Base-by-base conservation (phyloP, 2,888 invertebrate species). In the Tuberolachnus salignus region DNA sequence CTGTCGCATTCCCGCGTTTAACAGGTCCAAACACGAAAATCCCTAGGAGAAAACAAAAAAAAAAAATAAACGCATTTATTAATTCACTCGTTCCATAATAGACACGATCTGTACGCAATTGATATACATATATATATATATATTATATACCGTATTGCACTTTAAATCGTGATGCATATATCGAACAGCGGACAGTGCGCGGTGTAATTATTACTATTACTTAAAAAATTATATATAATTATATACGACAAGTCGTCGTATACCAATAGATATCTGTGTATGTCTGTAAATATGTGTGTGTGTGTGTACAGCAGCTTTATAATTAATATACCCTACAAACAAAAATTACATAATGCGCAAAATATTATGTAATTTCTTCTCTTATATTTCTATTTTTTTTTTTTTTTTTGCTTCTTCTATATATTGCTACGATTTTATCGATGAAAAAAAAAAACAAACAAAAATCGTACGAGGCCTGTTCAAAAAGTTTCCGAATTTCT, bases 21-120 rank as follows among this genome's bases (percentile, higher is more conserved):
- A 87, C 66, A 95, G 88, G 85, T 95, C 95, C 80, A 93, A 91
- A 85, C 95, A 95, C 16, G 94, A 95, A 84, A 91, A 94, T 8
- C 94, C 95, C 93, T 94, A 87, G 80, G 89, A 88, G 84, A 82
- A 81, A 82, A 34, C 6, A 34, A 80, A 73, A 82, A 53, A 64
- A 11, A 59, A 4, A 34, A 6, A 61, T 19, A n/a, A n/a, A n/a
- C n/a, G n/a, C n/a, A n/a, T n/a, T n/a, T n/a, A n/a, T n/a, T n/a
- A n/a, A n/a, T n/a, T n/a, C n/a, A n/a, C n/a, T n/a, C n/a, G n/a
- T n/a, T n/a, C n/a, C n/a, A n/a, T n/a, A n/a, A n/a, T n/a, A n/a
- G n/a, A n/a, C n/a, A n/a, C n/a, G n/a, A n/a, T n/a, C n/a, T n/a
- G 10, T 44, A 44, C 44, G 44, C 10, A 44, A 8, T 44, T 8